These are phyloP conservation scores for Pelodiscus sinensis DNA, from an alignment of 2,113 vertebrate genomes.

Conservation along the genomic window DNA sequence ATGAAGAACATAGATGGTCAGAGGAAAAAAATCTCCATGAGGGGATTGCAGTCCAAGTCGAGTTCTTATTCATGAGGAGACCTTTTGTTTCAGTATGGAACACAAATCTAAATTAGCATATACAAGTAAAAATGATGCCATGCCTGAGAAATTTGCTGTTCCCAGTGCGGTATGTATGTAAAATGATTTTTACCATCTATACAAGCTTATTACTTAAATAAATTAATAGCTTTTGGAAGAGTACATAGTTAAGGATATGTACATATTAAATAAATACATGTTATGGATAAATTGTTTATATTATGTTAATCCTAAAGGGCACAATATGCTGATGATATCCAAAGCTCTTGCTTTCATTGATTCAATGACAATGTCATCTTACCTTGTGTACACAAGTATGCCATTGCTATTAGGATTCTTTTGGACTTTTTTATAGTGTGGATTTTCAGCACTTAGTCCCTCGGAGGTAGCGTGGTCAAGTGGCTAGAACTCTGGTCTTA, in stretches of 20 bases:
- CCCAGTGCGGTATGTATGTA: background rate
- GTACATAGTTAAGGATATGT: background rate
- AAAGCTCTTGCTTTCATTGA: background rate
- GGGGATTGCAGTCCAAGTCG: background rate
- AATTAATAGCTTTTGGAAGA: background rate
- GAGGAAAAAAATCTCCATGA: background rate
- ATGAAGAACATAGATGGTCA: background rate
- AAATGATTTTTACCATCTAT: background rate
- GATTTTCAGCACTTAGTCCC: background rate
- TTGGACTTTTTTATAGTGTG: background rate
- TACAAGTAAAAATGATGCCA: background rate
- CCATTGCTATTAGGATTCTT: background rate
- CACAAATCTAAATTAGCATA: background rate
- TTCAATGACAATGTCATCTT: background rate
- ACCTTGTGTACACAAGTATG: background rate
- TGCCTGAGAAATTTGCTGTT: background rate
- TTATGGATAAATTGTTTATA: background rate
- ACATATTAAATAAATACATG: background rate
- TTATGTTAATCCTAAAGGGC: background rate
- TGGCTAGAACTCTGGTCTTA: background rate
- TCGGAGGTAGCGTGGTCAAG: background rate
- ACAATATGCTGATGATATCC: background rate
- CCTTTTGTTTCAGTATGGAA: background rate
- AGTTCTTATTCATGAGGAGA: background rate
- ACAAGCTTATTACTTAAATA: background rate